Base-by-base conservation (phyloP, 2,888 invertebrate species). In the Petrolisthes manimaculis region DNA sequence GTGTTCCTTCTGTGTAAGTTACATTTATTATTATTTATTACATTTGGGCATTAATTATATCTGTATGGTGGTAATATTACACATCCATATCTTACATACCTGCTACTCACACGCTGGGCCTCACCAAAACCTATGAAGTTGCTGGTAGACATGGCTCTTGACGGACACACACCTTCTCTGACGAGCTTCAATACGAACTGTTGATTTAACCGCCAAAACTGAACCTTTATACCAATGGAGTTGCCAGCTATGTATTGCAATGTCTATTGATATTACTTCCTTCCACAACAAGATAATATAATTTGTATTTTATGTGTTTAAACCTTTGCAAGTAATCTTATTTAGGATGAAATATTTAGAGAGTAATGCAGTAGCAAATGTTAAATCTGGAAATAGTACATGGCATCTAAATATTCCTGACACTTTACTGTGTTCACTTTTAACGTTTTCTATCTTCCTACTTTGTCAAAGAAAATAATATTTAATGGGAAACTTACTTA, bases 131-230 rank as follows among this genome's bases (percentile, higher is more conserved):
- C 86, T 51, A 82, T 75, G 67, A 86, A 86, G 37, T 5, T 82
- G 71, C 51, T 77, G 3, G 86, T 86, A 6, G 86, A 67, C 86
- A 86, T 86, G 37, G 53, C 24, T 56, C 5, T 21, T 54, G 3
- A 18, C 54, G 4, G 6, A 18, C 54, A 79, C 37, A 37, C 37
- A 37, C 37, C 37, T 37, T 37, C 37, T 0, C 37, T 0, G 21
- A 71, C 71, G 14, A 3, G 21, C 71, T 37, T 71, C 18, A 71
- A n/a, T 6, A 21, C 71, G 71, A 37, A 71, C 85, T 85, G 85
- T 85, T 85, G 85, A 79, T 78, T 85, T 85, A 37, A 79, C 61
- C 85, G 85, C 85, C 85, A 85, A 85, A 85, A 85, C 85, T 54
- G 69, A 8, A 3, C 67, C 78, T 79, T 18, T 75, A 71, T 79